Evolutionary conservation across 2,797 vertebrate species (phyloP), one percentile per base, ranked within the genome.

Genomic region (Enteromius treurensis): DNA sequence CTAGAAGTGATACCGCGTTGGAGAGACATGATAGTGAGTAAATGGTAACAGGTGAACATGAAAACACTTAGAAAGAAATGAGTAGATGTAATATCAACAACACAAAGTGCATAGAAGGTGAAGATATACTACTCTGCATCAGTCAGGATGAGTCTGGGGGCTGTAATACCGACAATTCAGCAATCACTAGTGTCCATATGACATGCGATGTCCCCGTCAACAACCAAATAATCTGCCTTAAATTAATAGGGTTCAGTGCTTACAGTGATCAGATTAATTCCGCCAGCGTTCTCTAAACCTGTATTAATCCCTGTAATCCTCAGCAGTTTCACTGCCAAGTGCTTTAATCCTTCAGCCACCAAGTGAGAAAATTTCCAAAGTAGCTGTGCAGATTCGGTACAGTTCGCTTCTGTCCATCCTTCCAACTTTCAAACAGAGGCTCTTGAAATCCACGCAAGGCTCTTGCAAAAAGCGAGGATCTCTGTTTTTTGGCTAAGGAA

Each of bases 221-320:
- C 17, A 86, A 89, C 84, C 79, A 84, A 90, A 91, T 94, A 90
- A 93, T 93, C 92, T 91, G 83, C 71, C 78, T 86, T 86, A 85
- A 90, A 92, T 92, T 92, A 89, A 89, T 87, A 88, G 91, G 90
- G 91, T 91, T 90, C 89, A 87, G 86, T 91, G 90, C 91, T 90
- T 89, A 89, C 87, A 85, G 84, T 85, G 88, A 91, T 92, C 89
- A 84, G 88, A 81, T 90, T 91, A 89, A 88, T 85, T 83, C 90
- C 53, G 58, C 78, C 42, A 80, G 75, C 81, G 71, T 88, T 88
- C 90, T 87, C 86, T 87, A 84, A 88, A 85, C 81, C 89, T 81
- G 69, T 74, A 83, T 83, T 86, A 85, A 86, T 89, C 89, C 85
- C 53, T 83, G 83, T 92, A 93, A 94, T 92, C 91, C 86, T 85